Percentiles rank a stretch among this genome's conserved stretches.
Evolutionary conservation across 2,113 vertebrate genomes (phyloP).

Genomic region (Psilopogon haemacephalus): DNA sequence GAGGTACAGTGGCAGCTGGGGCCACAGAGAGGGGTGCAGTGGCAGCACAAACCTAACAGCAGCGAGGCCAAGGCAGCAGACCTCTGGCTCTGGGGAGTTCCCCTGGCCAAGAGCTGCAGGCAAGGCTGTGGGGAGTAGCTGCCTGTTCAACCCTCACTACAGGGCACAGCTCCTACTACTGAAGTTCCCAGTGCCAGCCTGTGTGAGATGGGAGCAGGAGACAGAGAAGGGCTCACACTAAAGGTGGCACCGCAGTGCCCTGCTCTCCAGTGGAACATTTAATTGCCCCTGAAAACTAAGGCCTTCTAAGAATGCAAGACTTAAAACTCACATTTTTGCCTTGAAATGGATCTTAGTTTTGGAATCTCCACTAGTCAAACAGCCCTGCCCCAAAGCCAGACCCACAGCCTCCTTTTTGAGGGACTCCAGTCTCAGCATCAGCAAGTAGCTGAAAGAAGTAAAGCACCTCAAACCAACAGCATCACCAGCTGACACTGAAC

Average conservation of each 20-base stretch:
- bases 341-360: neutral
- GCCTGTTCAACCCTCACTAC: neutral
- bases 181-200: neutral
- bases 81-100: neutral
- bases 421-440: neutral
- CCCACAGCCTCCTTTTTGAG: neutral
- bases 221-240: neutral
- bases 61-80: neutral
- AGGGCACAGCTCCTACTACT: rapidly evolving
- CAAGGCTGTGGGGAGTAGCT: neutral
- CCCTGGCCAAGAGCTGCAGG: neutral
- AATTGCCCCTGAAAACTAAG: neutral
- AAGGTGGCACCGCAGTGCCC: neutral
- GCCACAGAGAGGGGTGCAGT: too few species aligned
- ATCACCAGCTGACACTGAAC: neutral
- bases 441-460: neutral
- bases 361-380: neutral
- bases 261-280: neutral
- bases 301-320: neutral
- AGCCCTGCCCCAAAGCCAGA: neutral
- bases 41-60: too few species aligned
- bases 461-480: neutral
- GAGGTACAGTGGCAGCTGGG: too few species aligned
- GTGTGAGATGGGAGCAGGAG: neutral
- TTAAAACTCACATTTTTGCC: neutral